phyloP scores from a whole-genome alignment of 2,113 vertebrate species.

The Laticauda colubrina region DNA sequence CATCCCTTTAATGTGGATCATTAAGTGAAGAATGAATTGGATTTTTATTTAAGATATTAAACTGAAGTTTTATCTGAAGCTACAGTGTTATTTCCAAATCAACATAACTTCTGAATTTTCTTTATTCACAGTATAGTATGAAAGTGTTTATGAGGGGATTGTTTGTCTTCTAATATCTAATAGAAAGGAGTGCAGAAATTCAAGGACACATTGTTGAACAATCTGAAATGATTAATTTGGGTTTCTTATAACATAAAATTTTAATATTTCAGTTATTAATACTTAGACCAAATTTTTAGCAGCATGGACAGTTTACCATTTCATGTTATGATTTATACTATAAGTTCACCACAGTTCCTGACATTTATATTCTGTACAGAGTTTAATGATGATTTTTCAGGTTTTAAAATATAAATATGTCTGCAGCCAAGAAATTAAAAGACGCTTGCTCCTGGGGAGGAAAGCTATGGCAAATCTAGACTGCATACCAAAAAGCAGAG shows the following conservation, averaged over 20 bases:
- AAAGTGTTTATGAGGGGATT: neutral
- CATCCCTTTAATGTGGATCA: neutral
- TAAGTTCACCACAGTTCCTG: neutral
- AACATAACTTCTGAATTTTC: neutral
- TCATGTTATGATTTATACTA: neutral
- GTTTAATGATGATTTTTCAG: neutral
- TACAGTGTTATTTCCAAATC: neutral
- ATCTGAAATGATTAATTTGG: neutral
- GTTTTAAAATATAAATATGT: neutral
- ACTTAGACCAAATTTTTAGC: neutral
- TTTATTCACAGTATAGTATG: neutral
- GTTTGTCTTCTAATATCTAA: neutral
- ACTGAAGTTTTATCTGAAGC: neutral
- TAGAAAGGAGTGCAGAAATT: neutral
- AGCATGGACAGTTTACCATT: neutral
- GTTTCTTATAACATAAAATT: neutral
- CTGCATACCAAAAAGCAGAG: no score
- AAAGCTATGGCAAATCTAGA: no score
- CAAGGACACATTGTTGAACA: neutral
- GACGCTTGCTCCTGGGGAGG: no score
- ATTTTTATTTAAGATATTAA: neutral
- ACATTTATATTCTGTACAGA: neutral
- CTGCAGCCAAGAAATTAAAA: neutral
- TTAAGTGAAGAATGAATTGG: neutral
- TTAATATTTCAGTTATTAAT: neutral